Evolutionary conservation across 1,140 invertebrate genomes (phyloP).

Genomic region (Batillaria attramentaria): DNA sequence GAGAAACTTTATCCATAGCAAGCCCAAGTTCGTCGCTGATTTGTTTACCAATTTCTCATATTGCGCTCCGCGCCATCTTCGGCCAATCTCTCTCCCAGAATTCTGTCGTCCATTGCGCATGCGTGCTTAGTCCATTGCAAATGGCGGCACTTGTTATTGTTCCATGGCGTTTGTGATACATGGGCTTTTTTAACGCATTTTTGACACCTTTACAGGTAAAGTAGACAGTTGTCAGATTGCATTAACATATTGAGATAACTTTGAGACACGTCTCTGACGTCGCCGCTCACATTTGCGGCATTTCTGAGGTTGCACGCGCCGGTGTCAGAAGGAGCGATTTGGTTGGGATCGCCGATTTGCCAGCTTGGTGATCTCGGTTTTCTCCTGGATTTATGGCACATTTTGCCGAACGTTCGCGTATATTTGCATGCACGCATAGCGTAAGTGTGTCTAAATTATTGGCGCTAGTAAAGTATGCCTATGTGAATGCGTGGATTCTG

Average conservation of each 20-base stretch:
- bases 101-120: slow-evolving; percentile 73
- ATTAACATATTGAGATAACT: slow-evolving; percentile 18
- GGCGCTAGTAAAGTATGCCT: too few species aligned
- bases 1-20: neutral
- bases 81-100: slow-evolving; percentile 60
- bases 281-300: neutral
- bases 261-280: slow-evolving; percentile 1
- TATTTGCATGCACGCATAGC: neutral
- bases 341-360: slow-evolving; percentile 19
- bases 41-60: slow-evolving; percentile 28
- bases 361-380: slow-evolving; percentile 20
- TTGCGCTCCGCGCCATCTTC: slow-evolving; percentile 27
- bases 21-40: neutral
- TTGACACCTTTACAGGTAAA: slow-evolving; percentile 75
- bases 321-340: slow-evolving; percentile 16
- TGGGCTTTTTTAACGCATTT: slow-evolving; percentile 77
- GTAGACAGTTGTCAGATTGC: slow-evolving; percentile 38
- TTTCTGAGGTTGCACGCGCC: slow-evolving; percentile 18
- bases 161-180: slow-evolving; percentile 80
- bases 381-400: slow-evolving; percentile 12
- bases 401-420: neutral
- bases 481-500: too few species aligned
- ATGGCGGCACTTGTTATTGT: slow-evolving; percentile 86
- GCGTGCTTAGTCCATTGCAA: slow-evolving; percentile 81
- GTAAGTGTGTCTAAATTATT: too few species aligned